Conservation (phyloP, 2,797 vertebrate species). For the Pseudomugil gertrudae region DNA sequence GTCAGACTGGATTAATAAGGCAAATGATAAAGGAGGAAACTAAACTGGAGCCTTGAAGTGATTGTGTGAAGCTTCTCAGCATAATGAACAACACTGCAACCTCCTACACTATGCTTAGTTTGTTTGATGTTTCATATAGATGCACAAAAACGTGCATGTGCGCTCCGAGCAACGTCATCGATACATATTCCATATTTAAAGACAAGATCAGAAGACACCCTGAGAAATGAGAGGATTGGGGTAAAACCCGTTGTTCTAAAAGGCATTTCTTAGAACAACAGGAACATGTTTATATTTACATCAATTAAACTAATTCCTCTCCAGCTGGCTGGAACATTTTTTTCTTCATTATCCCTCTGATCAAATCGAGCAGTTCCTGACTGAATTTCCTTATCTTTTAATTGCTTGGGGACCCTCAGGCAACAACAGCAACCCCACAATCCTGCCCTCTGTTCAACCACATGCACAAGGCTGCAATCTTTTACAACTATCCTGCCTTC, state of each 20-base stretch:
- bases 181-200: neutral
- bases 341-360: constrained; percentile 50
- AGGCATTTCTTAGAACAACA: constrained; percentile 9
- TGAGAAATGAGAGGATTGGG: constrained; percentile 10
- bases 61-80: neutral
- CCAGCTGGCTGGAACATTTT: constrained; percentile 27
- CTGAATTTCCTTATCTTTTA: constrained; percentile 73
- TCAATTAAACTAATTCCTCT: constrained; percentile 51
- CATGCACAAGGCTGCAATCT: constrained; percentile 33
- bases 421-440: constrained; percentile 45
- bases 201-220: neutral
- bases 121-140: neutral
- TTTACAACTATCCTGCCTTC: constrained; percentile 46
- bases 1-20: neutral
- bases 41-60: neutral
- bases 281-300: constrained; percentile 63
- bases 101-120: neutral
- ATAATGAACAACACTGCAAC: neutral
- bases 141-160: neutral
- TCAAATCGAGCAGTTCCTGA: constrained; percentile 50
- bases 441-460: constrained; percentile 35
- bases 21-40: neutral
- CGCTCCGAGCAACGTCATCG: neutral
- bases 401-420: constrained; percentile 69
- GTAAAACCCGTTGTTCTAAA: too few species aligned